A percentile compares a stretch with the other conserved stretches of the same genome.
Conservation (phyloP, 2,113 vertebrate genomes). For the Turnix velox region DNA sequence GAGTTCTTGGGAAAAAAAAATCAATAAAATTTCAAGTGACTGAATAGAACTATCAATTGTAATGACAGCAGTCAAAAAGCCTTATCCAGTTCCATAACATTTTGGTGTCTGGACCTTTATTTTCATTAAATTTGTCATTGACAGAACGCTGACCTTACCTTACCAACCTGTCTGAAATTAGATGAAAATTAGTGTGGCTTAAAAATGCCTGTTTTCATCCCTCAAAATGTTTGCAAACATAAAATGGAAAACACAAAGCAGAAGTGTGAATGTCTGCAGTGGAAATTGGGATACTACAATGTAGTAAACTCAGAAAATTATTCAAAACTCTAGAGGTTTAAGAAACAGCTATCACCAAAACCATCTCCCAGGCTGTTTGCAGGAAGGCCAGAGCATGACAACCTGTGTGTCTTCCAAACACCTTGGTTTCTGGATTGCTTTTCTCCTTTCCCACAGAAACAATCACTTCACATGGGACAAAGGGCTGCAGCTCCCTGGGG, state of each 20-base stretch:
- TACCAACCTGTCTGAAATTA: slow-evolving; percentile 27
- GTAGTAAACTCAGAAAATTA: neutral
- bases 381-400: neutral
- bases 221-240: neutral
- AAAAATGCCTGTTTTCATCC: neutral
- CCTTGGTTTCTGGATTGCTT: neutral
- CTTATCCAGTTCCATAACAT: slow-evolving; percentile 51
- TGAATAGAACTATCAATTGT: slow-evolving; percentile 68
- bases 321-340: neutral
- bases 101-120: slow-evolving; percentile 49
- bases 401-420: neutral
- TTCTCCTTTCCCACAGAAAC: neutral
- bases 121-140: slow-evolving; percentile 61
- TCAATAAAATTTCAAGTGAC: slow-evolving; percentile 67
- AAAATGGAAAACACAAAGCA: neutral
- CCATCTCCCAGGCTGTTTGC: neutral
- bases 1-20: slow-evolving; percentile 34
- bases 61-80: slow-evolving; percentile 58
- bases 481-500: neutral
- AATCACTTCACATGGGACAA: neutral
- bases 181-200: slow-evolving; percentile 27
- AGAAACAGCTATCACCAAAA: neutral
- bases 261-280: neutral
- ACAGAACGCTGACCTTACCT: slow-evolving; percentile 44
- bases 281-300: neutral